Evolutionary conservation across 2,888 invertebrate species (phyloP).

Genomic region (Nomada goodeniana): DNA sequence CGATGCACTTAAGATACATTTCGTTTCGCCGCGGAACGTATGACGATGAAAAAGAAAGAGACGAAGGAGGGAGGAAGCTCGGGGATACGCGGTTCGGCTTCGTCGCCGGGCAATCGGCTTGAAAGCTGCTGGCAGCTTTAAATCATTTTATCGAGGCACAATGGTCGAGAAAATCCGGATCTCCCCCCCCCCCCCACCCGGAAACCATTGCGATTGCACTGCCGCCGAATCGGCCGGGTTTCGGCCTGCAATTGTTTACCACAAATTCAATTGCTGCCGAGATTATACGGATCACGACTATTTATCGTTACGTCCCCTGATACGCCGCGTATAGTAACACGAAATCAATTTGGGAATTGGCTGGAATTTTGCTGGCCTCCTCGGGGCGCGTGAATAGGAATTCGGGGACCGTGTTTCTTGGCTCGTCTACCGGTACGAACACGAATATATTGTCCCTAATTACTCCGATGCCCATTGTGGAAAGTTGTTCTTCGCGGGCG

Average conservation of each 20-base stretch:
- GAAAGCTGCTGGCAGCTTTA: slow-evolving; percentile 27
- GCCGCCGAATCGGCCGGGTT: neutral
- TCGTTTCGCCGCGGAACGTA: neutral
- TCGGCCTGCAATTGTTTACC: slow-evolving; percentile 38
- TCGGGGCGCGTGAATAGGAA: neutral
- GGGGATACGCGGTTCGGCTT: neutral
- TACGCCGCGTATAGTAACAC: neutral
- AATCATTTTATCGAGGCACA: slow-evolving; percentile 28
- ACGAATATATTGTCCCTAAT: too few relatives aligned
- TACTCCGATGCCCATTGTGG: too few relatives aligned
- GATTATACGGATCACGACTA: slow-evolving; percentile 16
- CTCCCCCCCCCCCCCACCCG: neutral
- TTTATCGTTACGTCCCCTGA: slow-evolving; percentile 11
- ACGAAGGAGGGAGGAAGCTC: too few relatives aligned
- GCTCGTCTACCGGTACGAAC: neutral
- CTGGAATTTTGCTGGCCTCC: neutral
- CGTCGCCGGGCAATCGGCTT: slow-evolving; percentile 16
- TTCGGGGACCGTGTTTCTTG: neutral
- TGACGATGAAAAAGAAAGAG: neutral
- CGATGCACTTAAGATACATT: neutral
- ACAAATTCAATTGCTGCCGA: neutral
- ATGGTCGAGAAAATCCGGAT: slow-evolving; percentile 39
- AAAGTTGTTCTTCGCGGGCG: too few relatives aligned
- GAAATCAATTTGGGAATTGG: slow-evolving; percentile 26
- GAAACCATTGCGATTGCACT: slow-evolving; percentile 14